These are phyloP conservation scores for Corynorhinus townsendii DNA, from an alignment of 2,113 vertebrate species.

Conservation along the genomic window DNA sequence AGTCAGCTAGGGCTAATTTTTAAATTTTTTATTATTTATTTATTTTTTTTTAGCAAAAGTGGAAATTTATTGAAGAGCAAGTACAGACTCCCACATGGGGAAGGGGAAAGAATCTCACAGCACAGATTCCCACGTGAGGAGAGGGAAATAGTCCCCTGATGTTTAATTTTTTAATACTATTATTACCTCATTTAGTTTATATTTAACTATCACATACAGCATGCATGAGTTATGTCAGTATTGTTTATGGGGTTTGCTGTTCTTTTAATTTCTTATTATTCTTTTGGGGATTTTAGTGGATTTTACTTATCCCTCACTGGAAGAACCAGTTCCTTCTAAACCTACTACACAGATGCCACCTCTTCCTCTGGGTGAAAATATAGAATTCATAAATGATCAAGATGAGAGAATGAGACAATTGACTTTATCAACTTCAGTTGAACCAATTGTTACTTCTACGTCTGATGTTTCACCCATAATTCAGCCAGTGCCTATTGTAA, in stretches of 20 bases:
- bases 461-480: conserved; percentile 60
- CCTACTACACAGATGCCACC: conserved; percentile 72
- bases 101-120: no score
- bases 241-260: conserved; percentile 66
- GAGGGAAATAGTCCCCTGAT: neutral
- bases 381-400: conserved; percentile 66
- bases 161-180: neutral
- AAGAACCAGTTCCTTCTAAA: conserved; percentile 85
- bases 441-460: conserved; percentile 70
- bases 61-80: no score
- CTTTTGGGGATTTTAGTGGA: conserved; percentile 85
- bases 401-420: conserved; percentile 76
- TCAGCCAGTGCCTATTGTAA: conserved; percentile 78
- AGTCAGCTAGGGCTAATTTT: neutral
- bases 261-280: conserved; percentile 40
- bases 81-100: no score
- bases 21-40: neutral
- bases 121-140: no score
- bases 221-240: neutral
- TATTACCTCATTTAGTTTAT: neutral
- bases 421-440: conserved; percentile 20
- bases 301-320: conserved; percentile 95
- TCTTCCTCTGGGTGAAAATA: conserved; percentile 74
- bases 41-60: no score
- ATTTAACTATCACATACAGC: neutral